Base-by-base conservation (phyloP, 2,797 vertebrate species). In the Takifugu rubripes region DNA sequence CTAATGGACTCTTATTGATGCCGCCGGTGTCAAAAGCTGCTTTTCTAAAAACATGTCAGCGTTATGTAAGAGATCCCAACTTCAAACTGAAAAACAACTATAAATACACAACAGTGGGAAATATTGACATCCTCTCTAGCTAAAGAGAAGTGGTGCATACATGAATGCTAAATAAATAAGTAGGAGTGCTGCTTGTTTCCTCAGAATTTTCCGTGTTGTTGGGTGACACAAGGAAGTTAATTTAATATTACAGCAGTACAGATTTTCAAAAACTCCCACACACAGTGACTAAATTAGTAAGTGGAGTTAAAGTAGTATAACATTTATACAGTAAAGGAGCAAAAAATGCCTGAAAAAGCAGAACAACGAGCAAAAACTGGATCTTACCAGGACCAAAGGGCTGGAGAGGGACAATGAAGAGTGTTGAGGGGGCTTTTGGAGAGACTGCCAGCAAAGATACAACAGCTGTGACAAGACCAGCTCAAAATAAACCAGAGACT, bases 401-500 rank as follows among this genome's bases (percentile, higher is more conserved):
- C 78, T 75, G 80, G 65, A 77, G 78, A 71, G 71, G 75, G 73
- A 81, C 82, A 77, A 73, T 67, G 66, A 83, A 79, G 81, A 84
- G 83, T 81, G 81, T 66, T 31, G 78, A 77, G 74, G 74, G 77
- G 65, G n/a, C 44, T 40, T 66, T 81, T 40, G 68, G 68, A 73
- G 77, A 54, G 66, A 56, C 86, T 75, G 79, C 77, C 74, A 75
- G 80, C 82, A 77, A 78, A 74, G 72, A 78, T 59, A 79, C 83
- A 78, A 87, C 92, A 92, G 91, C 92, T 92, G 91, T 76, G 84
- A 90, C 87, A 86, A 81, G 87, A 86, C 76, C 82, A 70, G 81
- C 92, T 90, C 86, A 90, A 92, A 92, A 93, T 92, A 93, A 88
- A 80, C 81, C 72, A 58, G 67, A 72, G 74, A 77, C 33, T 33